phyloP scores from a whole-genome alignment of 2,113 vertebrate species.

The Thalassoma bifasciatum region DNA sequence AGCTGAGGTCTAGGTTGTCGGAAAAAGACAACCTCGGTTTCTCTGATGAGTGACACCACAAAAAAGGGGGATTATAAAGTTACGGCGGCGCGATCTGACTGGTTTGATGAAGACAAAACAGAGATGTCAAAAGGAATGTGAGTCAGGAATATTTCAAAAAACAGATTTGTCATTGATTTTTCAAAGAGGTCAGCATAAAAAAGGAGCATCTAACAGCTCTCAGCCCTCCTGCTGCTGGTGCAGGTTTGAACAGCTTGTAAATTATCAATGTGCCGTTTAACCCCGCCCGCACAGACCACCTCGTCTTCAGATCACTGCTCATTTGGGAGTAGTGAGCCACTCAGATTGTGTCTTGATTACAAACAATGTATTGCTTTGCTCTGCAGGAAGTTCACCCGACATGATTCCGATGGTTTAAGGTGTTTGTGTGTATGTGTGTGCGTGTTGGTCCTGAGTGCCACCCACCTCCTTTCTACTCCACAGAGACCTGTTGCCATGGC shows the following conservation, averaged over 20 bases:
- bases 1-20: constrained; percentile 38
- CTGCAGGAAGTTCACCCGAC: constrained; percentile 67
- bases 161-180: constrained; percentile 3
- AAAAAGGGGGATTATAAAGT: neutral
- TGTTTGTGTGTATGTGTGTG: too few species aligned
- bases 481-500: constrained; percentile 80
- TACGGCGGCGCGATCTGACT: neutral
- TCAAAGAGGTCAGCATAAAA: constrained; percentile 19
- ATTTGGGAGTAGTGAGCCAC: constrained; percentile 39
- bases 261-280: constrained; percentile 37
- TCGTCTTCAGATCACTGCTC: constrained; percentile 49
- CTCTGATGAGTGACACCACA: constrained; percentile 36
- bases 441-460: constrained; percentile 65
- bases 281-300: constrained; percentile 15
- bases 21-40: constrained; percentile 25
- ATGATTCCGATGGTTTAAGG: constrained; percentile 62
- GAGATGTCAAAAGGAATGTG: neutral
- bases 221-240: constrained; percentile 16
- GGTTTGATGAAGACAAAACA: neutral
- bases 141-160: neutral
- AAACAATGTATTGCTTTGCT: constrained; percentile 54
- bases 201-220: neutral
- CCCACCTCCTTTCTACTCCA: constrained; percentile 66
- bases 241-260: constrained; percentile 25
- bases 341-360: constrained; percentile 62